Conservation (phyloP, 2,888 invertebrate genomes). For the Chloroclystis v-ata region DNA sequence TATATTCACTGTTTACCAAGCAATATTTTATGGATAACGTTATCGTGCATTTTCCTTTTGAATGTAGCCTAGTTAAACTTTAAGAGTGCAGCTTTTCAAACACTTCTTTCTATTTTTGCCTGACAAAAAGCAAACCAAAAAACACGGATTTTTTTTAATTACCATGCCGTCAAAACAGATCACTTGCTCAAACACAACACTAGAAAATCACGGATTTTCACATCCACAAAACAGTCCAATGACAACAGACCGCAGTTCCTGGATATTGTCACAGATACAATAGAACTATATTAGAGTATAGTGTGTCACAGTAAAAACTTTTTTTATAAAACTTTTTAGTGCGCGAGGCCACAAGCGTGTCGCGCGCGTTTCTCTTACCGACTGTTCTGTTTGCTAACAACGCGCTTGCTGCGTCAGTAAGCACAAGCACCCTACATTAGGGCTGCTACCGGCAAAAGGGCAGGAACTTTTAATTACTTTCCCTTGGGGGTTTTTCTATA, state of each 20-base stretch:
- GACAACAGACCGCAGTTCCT: slow-evolving; percentile 61
- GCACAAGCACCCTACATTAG: slow-evolving; percentile 54
- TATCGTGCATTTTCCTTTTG: slow-evolving; percentile 2
- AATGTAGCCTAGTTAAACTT: not conserved
- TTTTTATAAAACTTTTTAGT: slow-evolving; percentile 2
- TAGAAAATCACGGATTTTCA: not conserved
- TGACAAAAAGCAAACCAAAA: not conserved
- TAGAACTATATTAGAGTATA: no score
- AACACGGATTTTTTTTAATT: not conserved
- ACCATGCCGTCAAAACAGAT: not conserved
- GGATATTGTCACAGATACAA: slow-evolving; percentile 63
- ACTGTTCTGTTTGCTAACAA: slow-evolving; percentile 63
- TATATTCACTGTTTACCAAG: not conserved
- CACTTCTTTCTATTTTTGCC: no score
- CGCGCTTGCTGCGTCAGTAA: slow-evolving; percentile 41
- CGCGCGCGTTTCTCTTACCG: slow-evolving; percentile 54
- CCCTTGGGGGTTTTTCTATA: not conserved
- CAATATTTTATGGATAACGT: not conserved
- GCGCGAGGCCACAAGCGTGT: slow-evolving; percentile 34
- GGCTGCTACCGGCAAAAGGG: slow-evolving; percentile 30
- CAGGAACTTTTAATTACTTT: slow-evolving; percentile 14
- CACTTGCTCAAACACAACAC: slow-evolving; percentile 9
- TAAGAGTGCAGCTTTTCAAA: no score
- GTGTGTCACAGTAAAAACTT: slow-evolving; percentile 9
- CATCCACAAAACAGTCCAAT: slow-evolving; percentile 36